Percentiles rank a stretch among this genome's conserved stretches.
phyloP scores from a whole-genome alignment of 2,888 invertebrate species.

The Latrodectus elegans region DNA sequence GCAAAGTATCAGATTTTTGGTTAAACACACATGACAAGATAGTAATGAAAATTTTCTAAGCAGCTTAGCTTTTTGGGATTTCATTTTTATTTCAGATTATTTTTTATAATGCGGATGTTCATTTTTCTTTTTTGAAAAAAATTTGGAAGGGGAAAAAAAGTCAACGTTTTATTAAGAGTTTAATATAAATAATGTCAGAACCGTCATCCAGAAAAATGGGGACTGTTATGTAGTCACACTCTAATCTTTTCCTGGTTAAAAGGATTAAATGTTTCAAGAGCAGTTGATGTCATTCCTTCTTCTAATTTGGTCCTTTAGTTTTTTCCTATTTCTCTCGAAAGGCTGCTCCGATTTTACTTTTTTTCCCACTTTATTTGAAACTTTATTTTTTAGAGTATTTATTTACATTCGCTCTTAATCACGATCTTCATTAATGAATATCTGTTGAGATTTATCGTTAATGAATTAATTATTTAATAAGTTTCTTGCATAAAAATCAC shows the following conservation, averaged over 20 bases:
- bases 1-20: conserved; percentile 39
- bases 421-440: too few species aligned
- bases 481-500: too few species aligned
- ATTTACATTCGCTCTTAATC: too few species aligned
- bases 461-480: too few species aligned
- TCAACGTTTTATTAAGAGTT: conserved; percentile 40
- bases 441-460: too few species aligned
- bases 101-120: not conserved
- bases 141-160: conserved; percentile 14
- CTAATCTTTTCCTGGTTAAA: not conserved
- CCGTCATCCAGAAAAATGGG: conserved; percentile 1
- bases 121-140: not conserved
- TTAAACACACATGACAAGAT: conserved; percentile 24
- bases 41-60: conserved; percentile 25
- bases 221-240: not conserved
- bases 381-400: too few species aligned
- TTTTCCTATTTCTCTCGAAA: too few species aligned
- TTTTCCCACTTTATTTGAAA: too few species aligned
- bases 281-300: not conserved
- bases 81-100: not conserved
- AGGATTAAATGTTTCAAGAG: not conserved
- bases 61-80: conserved; percentile 9
- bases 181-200: conserved; percentile 29
- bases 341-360: too few species aligned
- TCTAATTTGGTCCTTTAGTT: not conserved